Conservation (phyloP, 2,888 invertebrate genomes). For the Sinotaia quadrata region DNA sequence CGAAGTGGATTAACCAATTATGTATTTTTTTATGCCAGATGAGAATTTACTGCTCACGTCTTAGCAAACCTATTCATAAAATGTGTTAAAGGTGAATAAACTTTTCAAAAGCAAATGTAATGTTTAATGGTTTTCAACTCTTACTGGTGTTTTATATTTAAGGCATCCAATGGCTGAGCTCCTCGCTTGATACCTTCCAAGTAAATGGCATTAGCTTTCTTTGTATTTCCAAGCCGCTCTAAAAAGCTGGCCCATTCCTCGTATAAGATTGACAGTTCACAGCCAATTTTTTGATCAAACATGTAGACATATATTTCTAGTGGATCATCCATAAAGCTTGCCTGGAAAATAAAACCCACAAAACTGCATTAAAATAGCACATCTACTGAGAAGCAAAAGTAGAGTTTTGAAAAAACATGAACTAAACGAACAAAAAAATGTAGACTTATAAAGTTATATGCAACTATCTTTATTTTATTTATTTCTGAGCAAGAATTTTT, state of each 20-base stretch:
- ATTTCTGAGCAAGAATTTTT: no score
- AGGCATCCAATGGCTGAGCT: slow-evolving; percentile 85
- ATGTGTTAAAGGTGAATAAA: no score
- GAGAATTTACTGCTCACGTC: no score
- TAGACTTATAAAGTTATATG: background rate
- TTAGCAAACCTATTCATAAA: no score
- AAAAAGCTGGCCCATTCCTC: slow-evolving; percentile 91
- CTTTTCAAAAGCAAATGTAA: no score
- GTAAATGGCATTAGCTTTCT: slow-evolving; percentile 87
- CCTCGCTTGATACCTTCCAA: slow-evolving; percentile 82
- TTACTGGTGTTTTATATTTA: slow-evolving; percentile 60
- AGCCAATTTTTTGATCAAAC: slow-evolving; percentile 84
- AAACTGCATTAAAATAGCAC: background rate
- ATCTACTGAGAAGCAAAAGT: background rate
- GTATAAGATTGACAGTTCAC: slow-evolving; percentile 87
- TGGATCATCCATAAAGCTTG: slow-evolving; percentile 72
- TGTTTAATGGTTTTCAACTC: background rate
- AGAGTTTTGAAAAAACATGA: background rate
- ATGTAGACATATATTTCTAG: slow-evolving; percentile 82
- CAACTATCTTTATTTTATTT: background rate
- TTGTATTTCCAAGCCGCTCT: slow-evolving; percentile 85
- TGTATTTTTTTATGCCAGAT: no score
- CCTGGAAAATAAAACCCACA: slow-evolving; percentile 46
- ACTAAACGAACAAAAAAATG: background rate
- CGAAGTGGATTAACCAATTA: no score